Conservation (phyloP, 2,888 invertebrate species). For the Quadroppia sp. region DNA sequence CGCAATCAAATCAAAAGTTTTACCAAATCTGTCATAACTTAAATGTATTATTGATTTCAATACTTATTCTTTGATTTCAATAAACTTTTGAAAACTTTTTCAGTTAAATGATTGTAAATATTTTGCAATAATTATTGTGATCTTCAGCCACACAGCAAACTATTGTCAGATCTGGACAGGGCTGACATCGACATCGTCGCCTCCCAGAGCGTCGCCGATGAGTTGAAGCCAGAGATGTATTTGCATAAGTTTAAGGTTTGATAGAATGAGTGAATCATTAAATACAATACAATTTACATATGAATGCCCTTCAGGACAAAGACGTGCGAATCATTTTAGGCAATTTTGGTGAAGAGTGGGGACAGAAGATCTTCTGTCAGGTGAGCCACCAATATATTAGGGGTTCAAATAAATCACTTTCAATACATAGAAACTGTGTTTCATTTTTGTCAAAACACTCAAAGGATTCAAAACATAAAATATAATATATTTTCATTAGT, state of each 20-base stretch:
- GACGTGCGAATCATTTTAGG: slow-evolving; percentile 92
- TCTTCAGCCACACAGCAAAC: slow-evolving; percentile 73
- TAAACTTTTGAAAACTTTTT: too few species aligned
- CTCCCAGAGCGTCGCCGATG: slow-evolving; percentile 86
- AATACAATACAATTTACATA: too few species aligned
- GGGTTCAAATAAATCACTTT: too few species aligned
- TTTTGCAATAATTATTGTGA: slow-evolving; percentile 4
- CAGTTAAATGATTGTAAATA: too few species aligned
- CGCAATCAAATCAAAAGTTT: slow-evolving; percentile 25
- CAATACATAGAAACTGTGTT: too few species aligned
- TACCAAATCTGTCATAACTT: slow-evolving; percentile 7
- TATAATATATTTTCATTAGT: too few species aligned
- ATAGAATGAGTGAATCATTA: too few species aligned
- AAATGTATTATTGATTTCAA: slow-evolving; percentile 7
- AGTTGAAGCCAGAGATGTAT: slow-evolving; percentile 55
- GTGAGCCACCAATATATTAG: too few species aligned
- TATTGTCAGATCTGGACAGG: slow-evolving; percentile 78
- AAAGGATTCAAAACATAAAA: too few species aligned
- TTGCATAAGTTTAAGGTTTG: slow-evolving; percentile 52
- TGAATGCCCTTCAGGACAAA: too few species aligned
- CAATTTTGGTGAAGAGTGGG: slow-evolving; percentile 93
- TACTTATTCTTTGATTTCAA: too few species aligned
- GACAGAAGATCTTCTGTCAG: slow-evolving; percentile 61
- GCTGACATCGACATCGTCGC: slow-evolving; percentile 72
- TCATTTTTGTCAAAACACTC: too few species aligned